Evolutionary conservation across 2,113 vertebrate genomes (phyloP).

Genomic region (Gobio gobio): DNA sequence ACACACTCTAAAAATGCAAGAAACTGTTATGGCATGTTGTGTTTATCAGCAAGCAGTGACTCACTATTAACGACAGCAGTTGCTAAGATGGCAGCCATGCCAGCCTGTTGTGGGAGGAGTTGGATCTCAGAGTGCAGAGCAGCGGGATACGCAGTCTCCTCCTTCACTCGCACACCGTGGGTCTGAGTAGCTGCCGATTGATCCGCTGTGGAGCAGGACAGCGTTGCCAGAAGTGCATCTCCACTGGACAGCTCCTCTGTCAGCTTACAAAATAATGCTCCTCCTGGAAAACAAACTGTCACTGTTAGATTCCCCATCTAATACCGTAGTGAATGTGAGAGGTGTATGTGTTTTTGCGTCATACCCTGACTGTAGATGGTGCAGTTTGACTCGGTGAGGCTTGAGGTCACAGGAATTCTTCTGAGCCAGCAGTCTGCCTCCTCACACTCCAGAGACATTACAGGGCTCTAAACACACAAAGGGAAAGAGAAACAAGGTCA

Average conservation of each 20-base stretch:
- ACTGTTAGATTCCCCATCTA: background rate
- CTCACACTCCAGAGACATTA: conserved; percentile 77
- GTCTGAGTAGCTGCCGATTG: conserved; percentile 66
- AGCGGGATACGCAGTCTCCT: conserved; percentile 73
- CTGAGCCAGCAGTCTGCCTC: conserved; percentile 86
- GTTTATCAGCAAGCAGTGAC: conserved; percentile 60
- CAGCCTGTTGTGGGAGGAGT: conserved; percentile 95
- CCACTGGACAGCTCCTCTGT: conserved; percentile 74
- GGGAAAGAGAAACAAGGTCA: conserved; percentile 10
- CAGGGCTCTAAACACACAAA: conserved; percentile 61
- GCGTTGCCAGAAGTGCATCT: conserved; percentile 69
- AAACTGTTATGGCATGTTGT: background rate
- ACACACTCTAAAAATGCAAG: background rate
- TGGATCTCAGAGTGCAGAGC: conserved; percentile 85
- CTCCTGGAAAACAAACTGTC: conserved; percentile 69
- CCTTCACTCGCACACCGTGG: conserved; percentile 68
- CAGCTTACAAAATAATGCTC: conserved; percentile 87
- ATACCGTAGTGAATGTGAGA: background rate
- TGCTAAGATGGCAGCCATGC: conserved; percentile 96
- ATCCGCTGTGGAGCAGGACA: conserved; percentile 65
- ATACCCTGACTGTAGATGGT: conserved; percentile 87
- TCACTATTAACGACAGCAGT: conserved; percentile 96
- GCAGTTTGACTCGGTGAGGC: conserved; percentile 76
- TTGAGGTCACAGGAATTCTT: conserved; percentile 75
- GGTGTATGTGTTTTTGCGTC: background rate